Evolutionary conservation across 37 sponge, comb jelly and placozoan genomes (phyloP).

Genomic region (Ephydatia muelleri): DNA sequence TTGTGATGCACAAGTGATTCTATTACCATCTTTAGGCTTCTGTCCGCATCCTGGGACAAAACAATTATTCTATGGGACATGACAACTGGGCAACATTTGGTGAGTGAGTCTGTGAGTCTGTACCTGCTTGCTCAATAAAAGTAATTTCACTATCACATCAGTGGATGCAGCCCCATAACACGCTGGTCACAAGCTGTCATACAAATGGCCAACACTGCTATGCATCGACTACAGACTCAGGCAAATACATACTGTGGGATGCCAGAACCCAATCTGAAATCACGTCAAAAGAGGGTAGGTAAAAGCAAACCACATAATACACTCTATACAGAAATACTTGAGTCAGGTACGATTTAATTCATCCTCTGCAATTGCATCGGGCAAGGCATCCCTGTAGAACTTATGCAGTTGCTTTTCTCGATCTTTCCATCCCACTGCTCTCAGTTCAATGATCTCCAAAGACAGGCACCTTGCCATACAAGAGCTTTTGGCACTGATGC

Average conservation of each 20-base stretch:
- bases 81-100: slow-evolving; percentile 30
- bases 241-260: slow-evolving; percentile 8
- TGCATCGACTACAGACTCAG: slow-evolving; percentile 44
- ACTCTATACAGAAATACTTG: not conserved
- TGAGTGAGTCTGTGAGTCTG: slow-evolving; percentile 12
- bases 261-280: not conserved
- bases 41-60: slow-evolving; percentile 91
- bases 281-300: not conserved
- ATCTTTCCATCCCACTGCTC: slow-evolving; percentile 67
- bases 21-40: slow-evolving; percentile 25
- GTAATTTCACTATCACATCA: not conserved
- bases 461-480: slow-evolving; percentile 41
- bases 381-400: slow-evolving; percentile 67
- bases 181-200: slow-evolving; percentile 56
- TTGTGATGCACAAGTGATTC: not conserved
- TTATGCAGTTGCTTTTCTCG: slow-evolving; percentile 30
- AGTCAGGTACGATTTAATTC: slow-evolving; percentile 18
- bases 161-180: slow-evolving; percentile 56
- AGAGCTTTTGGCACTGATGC: slow-evolving; percentile 31
- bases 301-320: not conserved
- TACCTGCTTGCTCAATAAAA: too few relatives aligned
- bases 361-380: slow-evolving; percentile 75
- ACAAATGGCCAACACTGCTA: slow-evolving; percentile 3
- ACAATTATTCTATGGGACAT: slow-evolving; percentile 78
- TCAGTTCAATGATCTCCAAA: slow-evolving; percentile 68